A percentile compares a stretch with the other conserved stretches of the same genome.
Conservation (phyloP, 2,888 invertebrate genomes). For the Spodoptera littoralis region DNA sequence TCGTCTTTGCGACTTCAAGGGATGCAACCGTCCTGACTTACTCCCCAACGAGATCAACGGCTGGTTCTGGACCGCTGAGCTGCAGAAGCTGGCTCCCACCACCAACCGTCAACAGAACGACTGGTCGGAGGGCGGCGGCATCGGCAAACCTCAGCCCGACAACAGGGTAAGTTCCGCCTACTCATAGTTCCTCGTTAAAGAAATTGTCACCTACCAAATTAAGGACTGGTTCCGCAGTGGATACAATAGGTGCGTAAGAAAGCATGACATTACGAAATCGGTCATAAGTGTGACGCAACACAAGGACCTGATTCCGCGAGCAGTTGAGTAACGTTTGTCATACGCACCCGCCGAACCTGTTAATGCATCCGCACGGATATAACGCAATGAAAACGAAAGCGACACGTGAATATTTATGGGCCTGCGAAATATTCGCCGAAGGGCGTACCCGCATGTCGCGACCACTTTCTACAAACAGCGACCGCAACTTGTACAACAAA, state of each 20-base stretch:
- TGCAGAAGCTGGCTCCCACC: slow-evolving; percentile 95
- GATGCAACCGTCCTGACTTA: slow-evolving; percentile 95
- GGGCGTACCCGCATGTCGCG: slow-evolving; percentile 86
- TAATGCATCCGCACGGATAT: slow-evolving; percentile 71
- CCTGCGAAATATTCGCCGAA: slow-evolving; percentile 86
- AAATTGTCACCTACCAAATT: slow-evolving; percentile 31
- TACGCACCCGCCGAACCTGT: slow-evolving; percentile 69
- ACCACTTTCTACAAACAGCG: slow-evolving; percentile 84
- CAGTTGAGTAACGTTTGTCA: slow-evolving; percentile 82
- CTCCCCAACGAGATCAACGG: slow-evolving; percentile 94
- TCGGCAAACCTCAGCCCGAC: slow-evolving; percentile 96
- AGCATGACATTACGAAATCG: slow-evolving; percentile 73
- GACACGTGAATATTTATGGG: slow-evolving; percentile 84
- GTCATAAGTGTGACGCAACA: slow-evolving; percentile 73
- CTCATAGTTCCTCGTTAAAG: slow-evolving; percentile 38
- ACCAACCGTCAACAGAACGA: slow-evolving; percentile 95
- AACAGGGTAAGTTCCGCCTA: slow-evolving; percentile 89
- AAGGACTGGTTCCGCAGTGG: slow-evolving; percentile 51
- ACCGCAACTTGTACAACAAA: slow-evolving; percentile 72
- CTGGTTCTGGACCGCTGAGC: slow-evolving; percentile 97
- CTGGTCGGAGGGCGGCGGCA: slow-evolving; percentile 96
- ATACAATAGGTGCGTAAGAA: slow-evolving; percentile 61
- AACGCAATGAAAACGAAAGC: slow-evolving; percentile 86
- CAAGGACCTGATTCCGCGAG: slow-evolving; percentile 70
- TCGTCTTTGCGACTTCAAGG: slow-evolving; percentile 96